Conservation (phyloP, 2,888 invertebrate genomes). For the Tenodera sinensis region DNA sequence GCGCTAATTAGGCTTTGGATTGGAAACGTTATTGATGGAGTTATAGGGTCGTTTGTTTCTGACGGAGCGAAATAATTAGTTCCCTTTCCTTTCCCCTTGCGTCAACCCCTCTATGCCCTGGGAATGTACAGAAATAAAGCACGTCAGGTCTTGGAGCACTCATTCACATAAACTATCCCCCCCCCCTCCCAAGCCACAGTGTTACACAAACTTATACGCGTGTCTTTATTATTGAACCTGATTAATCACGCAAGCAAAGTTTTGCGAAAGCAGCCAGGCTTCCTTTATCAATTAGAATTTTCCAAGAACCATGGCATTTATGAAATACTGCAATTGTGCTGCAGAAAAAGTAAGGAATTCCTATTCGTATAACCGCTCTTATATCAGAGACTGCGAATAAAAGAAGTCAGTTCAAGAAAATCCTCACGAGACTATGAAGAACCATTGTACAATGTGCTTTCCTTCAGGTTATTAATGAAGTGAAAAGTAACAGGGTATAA, state of each 20-base stretch:
- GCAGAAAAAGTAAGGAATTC: too few species aligned
- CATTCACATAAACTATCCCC: neutral
- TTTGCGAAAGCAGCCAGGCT: neutral
- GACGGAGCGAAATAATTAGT: neutral
- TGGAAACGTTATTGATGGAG: neutral
- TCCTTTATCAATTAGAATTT: neutral
- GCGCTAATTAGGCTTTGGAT: neutral
- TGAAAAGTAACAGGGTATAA: too few species aligned
- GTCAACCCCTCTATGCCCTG: neutral
- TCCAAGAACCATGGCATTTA: too few species aligned
- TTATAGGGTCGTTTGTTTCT: neutral
- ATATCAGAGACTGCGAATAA: too few species aligned
- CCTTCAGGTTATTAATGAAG: too few species aligned
- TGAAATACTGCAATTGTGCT: too few species aligned
- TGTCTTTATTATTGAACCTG: neutral
- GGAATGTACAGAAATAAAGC: neutral
- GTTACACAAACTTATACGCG: neutral
- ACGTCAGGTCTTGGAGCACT: neutral
- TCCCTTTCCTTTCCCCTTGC: neutral
- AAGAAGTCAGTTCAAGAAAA: too few species aligned
- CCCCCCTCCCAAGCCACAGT: too few species aligned
- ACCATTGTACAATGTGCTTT: too few species aligned
- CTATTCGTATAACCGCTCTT: too few species aligned
- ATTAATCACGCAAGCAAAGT: neutral
- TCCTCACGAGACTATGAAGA: too few species aligned